Evolutionary conservation across 1,140 invertebrate genomes (phyloP), one percentile per base, ranked within the genome.

Genomic region (Archivesica marissinica): DNA sequence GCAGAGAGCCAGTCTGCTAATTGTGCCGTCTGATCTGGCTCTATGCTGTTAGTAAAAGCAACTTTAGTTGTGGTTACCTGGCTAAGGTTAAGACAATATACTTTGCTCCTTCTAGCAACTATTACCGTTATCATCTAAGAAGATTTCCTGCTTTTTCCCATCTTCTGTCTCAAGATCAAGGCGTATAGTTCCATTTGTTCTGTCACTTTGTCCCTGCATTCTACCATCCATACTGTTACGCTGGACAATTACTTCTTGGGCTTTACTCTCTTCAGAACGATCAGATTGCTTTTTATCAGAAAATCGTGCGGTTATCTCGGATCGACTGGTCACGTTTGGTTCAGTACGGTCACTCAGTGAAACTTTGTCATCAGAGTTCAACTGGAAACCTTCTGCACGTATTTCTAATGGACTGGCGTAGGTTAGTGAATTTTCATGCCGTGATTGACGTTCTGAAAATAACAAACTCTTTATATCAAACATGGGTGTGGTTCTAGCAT

Each of bases 121-220:
- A n/a, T 28, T 66, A 79, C 76, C 76, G 64, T 56, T 59, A n/a
- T 82, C 80, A 82, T 82, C 80, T n/a, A 82, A 17, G 35, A 70
- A 82, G 33, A 82, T 82, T 61, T 82, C 80, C 41, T 82, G 80
- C 33, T 82, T 82, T 47, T 74, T 82, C 9, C 80, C 80, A 30
- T 82, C 80, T 38, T 72, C 80, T 17, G 66, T 82, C 41, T 82
- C 80, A 35, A 82, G 80, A 39, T 82, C 80, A 38, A 82, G 68
- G 28, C 80, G 28, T 56, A 82, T 82, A 15, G 61, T 80, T n/a
- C n/a, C n/a, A n/a, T n/a, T n/a, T n/a, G n/a, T n/a, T 15, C 56
- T 75, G 23, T 68, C 61, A 7, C 56, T 44, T n/a, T 25, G n/a
- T 33, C 38, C 7, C 1, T 61, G 20, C 15, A 11, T 6, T 61